Conservation (phyloP, 2,888 invertebrate species). For the Tenthredo amoena region DNA sequence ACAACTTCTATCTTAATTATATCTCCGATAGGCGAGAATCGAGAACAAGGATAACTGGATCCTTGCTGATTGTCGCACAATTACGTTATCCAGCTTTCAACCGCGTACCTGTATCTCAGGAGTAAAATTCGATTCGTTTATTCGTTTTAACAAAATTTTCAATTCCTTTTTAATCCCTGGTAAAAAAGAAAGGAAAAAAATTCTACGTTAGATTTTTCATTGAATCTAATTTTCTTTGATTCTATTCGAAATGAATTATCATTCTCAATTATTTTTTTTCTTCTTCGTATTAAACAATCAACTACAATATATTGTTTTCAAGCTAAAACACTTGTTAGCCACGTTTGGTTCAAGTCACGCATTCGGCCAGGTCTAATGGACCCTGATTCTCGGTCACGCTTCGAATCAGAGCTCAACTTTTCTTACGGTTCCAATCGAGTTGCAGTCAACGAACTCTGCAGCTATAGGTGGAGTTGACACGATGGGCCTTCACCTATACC, state of each 20-base stretch:
- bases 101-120: neutral
- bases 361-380: conserved; percentile 61
- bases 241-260: neutral
- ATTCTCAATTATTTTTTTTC: neutral
- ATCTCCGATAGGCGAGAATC: neutral
- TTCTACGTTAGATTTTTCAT: neutral
- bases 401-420: conserved; percentile 63
- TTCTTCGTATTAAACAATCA: neutral
- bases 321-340: conserved; percentile 5
- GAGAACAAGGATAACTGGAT: conserved; percentile 49
- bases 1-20: conserved; percentile 8
- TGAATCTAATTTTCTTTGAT: neutral
- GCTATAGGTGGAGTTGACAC: neutral
- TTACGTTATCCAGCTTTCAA: neutral
- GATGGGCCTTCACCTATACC: neutral
- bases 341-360: conserved; percentile 26
- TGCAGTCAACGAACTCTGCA: conserved; percentile 72
- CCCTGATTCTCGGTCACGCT: conserved; percentile 67
- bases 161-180: neutral
- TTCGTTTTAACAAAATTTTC: neutral
- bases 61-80: conserved; percentile 27
- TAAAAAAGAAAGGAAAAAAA: neutral
- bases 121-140: conserved; percentile 8
- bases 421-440: conserved; percentile 56
- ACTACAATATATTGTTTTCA: neutral